These are phyloP conservation scores for Onychomys torridus DNA, from an alignment of 2,797 vertebrate species.

Conservation along the genomic window DNA sequence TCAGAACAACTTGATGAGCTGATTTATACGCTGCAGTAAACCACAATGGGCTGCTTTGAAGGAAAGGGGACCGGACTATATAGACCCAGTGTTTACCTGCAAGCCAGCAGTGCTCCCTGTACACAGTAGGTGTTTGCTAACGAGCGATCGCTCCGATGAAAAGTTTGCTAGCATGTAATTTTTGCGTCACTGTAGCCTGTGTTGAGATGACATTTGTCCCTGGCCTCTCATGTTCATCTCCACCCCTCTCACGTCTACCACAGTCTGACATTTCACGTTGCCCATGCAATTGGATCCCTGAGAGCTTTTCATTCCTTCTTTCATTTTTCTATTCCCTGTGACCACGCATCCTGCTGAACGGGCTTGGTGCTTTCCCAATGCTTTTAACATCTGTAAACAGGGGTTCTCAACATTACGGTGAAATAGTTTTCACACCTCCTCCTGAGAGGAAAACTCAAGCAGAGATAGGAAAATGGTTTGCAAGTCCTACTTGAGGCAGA, in stretches of 20 bases:
- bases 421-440: constrained; percentile 66
- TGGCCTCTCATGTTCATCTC: not conserved
- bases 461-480: constrained; percentile 77
- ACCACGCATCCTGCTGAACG: constrained; percentile 47
- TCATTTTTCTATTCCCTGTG: constrained; percentile 42
- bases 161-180: not conserved
- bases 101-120: not conserved
- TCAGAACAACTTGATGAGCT: constrained; percentile 47
- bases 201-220: not conserved
- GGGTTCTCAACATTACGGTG: constrained; percentile 64
- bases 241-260: not conserved
- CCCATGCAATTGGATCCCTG: constrained; percentile 63
- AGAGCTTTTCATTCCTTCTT: constrained; percentile 68
- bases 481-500: constrained; percentile 68
- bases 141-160: not conserved
- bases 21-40: constrained; percentile 26
- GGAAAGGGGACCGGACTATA: not conserved
- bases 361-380: not conserved
- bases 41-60: not conserved
- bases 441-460: constrained; percentile 31
- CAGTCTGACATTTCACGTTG: constrained; percentile 33
- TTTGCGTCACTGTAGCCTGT: not conserved
- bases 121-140: not conserved
- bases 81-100: not conserved
- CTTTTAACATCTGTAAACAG: constrained; percentile 61